Conservation (phyloP, 2,113 vertebrate genomes). For the Triplophysa tibetana region DNA sequence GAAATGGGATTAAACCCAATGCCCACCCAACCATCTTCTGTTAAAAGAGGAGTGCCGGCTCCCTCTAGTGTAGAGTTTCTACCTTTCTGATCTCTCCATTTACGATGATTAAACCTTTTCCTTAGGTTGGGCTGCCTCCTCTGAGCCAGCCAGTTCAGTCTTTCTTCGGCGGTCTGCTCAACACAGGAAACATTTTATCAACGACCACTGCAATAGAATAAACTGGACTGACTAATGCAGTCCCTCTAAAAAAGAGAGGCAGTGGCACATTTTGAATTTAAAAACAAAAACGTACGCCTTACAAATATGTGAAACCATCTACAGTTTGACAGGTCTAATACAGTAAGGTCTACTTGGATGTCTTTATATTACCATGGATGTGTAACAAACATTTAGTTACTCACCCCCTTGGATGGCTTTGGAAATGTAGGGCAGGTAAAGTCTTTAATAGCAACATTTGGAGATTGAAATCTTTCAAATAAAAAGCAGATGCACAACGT, state of each 20-base stretch:
- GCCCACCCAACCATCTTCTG: neutral
- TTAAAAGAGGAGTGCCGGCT: neutral
- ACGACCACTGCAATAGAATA: no score
- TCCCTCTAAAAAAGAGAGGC: no score
- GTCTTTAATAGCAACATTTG: constrained; percentile 43
- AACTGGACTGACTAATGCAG: no score
- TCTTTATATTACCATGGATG: neutral
- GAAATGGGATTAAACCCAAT: neutral
- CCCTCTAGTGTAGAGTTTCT: constrained; percentile 26
- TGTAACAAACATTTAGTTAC: neutral
- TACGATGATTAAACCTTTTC: constrained; percentile 30
- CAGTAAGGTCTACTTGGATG: neutral
- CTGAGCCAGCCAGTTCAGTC: constrained; percentile 50
- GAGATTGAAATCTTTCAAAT: constrained; percentile 39
- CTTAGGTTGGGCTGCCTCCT: constrained; percentile 45
- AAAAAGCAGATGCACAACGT: neutral
- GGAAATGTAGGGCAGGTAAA: constrained; percentile 43
- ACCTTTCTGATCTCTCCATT: neutral
- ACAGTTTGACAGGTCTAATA: no score
- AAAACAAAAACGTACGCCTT: no score
- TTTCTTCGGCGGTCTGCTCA: constrained; percentile 34
- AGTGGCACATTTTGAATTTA: no score
- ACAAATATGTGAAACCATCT: neutral
- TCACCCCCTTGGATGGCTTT: constrained; percentile 27
- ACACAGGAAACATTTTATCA: neutral